These are phyloP conservation scores for Mastomys coucha DNA, from an alignment of 2,113 vertebrate species.

Conservation along the genomic window DNA sequence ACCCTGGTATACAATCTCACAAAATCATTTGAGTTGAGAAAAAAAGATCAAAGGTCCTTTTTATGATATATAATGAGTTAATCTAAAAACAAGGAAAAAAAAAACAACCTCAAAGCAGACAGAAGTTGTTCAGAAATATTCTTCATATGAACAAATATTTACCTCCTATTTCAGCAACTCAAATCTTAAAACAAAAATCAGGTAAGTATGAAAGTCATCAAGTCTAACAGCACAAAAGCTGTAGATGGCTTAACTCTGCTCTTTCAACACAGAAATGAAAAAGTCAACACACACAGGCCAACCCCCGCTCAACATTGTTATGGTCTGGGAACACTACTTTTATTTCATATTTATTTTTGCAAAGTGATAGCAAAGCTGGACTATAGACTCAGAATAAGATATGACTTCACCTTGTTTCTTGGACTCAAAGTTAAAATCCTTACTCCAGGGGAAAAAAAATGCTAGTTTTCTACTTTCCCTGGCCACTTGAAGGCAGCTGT, in stretches of 20 bases:
- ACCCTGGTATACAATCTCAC: neutral
- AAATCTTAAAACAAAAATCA: slow-evolving; percentile 18
- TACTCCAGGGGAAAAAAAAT: neutral
- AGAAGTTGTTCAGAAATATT: slow-evolving; percentile 49
- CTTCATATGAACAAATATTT: slow-evolving; percentile 28
- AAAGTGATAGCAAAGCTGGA: slow-evolving; percentile 41
- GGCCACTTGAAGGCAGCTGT: slow-evolving; percentile 17
- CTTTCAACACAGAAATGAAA: slow-evolving; percentile 19
- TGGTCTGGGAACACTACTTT: neutral
- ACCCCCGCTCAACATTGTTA: neutral
- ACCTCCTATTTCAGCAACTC: neutral
- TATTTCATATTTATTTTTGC: slow-evolving; percentile 27
- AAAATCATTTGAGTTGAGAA: slow-evolving; percentile 17
- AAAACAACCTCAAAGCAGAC: neutral
- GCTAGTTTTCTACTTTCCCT: neutral
- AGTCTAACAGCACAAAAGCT: neutral
- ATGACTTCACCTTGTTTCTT: slow-evolving; percentile 33
- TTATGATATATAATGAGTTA: neutral
- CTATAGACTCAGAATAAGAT: neutral
- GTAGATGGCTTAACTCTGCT: neutral
- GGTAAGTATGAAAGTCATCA: neutral
- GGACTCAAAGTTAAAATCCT: slow-evolving; percentile 54
- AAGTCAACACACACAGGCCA: neutral
- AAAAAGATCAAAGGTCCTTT: neutral
- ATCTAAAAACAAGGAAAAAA: slow-evolving; percentile 26